These are phyloP conservation scores for Pampus argenteus DNA, from an alignment of 2,797 vertebrate species.

Conservation along the genomic window DNA sequence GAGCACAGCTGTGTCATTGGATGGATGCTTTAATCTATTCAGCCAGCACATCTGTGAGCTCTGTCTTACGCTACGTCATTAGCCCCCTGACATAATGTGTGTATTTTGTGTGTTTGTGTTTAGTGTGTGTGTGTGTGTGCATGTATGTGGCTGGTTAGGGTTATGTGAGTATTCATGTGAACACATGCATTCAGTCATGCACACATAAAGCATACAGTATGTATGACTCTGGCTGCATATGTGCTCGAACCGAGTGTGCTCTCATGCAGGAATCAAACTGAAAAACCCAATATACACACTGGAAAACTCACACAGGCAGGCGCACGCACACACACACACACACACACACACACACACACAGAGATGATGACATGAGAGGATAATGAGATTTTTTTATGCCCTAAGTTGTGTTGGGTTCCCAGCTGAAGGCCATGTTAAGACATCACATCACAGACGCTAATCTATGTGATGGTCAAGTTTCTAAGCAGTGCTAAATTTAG, in stretches of 20 bases:
- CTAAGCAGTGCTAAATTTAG: constrained; percentile 60
- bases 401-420: constrained; percentile 25
- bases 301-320: constrained; percentile 7
- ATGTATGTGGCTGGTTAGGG: constrained; percentile 9
- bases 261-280: constrained; percentile 24
- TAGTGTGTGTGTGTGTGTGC: constrained; percentile 20
- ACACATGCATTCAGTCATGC: constrained; percentile 28
- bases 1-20: constrained; percentile 76
- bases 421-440: constrained; percentile 46
- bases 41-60: constrained; percentile 70
- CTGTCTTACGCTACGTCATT: constrained; percentile 67
- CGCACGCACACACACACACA: constrained; percentile 6
- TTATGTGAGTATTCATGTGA: constrained; percentile 33
- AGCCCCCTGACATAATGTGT: constrained; percentile 26
- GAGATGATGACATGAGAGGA: constrained; percentile 30
- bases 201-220: constrained; percentile 15
- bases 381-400: constrained; percentile 53
- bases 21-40: constrained; percentile 78
- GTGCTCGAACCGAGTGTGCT: constrained; percentile 12
- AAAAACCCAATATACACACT: constrained; percentile 27
- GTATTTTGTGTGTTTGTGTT: constrained; percentile 25
- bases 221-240: constrained; percentile 9
- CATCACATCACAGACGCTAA: constrained; percentile 65
- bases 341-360: constrained; percentile 22
- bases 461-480: constrained; percentile 67